These are phyloP conservation scores for Drosophila navojoa DNA, from an alignment of 1,140 invertebrate species.

Conservation along the genomic window DNA sequence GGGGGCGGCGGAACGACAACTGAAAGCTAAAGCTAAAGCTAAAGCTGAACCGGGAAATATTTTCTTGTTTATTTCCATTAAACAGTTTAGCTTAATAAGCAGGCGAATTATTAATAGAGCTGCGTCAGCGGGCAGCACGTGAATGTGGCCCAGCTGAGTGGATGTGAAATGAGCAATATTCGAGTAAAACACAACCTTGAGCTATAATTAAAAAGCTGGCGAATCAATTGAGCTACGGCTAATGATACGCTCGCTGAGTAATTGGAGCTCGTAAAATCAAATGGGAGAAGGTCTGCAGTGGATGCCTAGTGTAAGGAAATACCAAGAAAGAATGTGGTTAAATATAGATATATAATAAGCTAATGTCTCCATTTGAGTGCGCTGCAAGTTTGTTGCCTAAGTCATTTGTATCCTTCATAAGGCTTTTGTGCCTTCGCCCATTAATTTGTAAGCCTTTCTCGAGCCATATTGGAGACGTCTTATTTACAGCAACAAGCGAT, in stretches of 20 bases:
- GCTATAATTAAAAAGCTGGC: neutral
- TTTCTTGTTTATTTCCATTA: slow-evolving; percentile 19
- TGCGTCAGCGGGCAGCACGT: slow-evolving; percentile 25
- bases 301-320: too few species aligned
- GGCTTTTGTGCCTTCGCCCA: neutral
- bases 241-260: slow-evolving; percentile 17
- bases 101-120: slow-evolving; percentile 32
- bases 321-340: neutral
- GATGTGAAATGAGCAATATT: slow-evolving; percentile 14
- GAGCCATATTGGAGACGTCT: slow-evolving; percentile 40
- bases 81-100: slow-evolving; percentile 31
- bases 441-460: slow-evolving; percentile 11
- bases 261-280: slow-evolving; percentile 2
- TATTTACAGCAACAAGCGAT: slow-evolving; percentile 66
- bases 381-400: slow-evolving; percentile 31
- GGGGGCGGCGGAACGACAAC: slow-evolving; percentile 6
- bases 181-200: slow-evolving; percentile 16
- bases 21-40: neutral
- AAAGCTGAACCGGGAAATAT: slow-evolving; percentile 7
- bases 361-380: neutral
- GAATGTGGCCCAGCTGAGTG: neutral
- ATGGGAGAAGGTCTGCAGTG: neutral
- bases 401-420: slow-evolving; percentile 33
- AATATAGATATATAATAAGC: neutral
- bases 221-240: slow-evolving; percentile 19